These are phyloP conservation scores for Eremobia ochroleuca DNA, from an alignment of 2,888 invertebrate species.

Conservation along the genomic window DNA sequence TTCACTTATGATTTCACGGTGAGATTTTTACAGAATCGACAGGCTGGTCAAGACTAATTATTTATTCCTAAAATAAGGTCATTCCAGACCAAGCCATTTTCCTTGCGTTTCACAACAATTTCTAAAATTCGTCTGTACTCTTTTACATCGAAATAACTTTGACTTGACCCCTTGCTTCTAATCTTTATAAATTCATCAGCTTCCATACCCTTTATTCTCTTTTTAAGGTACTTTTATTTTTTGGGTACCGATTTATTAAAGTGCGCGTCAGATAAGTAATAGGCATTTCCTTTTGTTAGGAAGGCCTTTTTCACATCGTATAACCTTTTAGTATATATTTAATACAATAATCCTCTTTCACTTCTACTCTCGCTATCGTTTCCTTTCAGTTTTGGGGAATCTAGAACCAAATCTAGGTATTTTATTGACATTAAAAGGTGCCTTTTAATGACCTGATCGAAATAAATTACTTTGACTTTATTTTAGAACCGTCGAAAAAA, in stretches of 20 bases:
- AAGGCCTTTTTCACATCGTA: background rate
- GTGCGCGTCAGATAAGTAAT: background rate
- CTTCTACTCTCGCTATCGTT: background rate
- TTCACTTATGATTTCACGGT: no score
- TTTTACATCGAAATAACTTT: background rate
- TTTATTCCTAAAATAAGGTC: background rate
- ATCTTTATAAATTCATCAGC: background rate
- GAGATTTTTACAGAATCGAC: no score
- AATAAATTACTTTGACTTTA: background rate
- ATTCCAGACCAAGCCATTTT: background rate
- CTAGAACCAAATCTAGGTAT: background rate
- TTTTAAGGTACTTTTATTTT: background rate
- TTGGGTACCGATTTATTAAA: background rate
- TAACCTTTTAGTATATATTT: constrained; percentile 28
- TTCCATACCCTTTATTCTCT: background rate
- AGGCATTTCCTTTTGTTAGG: constrained; percentile 7
- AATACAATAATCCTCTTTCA: constrained; percentile 15
- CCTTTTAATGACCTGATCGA: background rate
- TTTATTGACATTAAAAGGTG: background rate
- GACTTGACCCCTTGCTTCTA: background rate
- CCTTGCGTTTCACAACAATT: background rate
- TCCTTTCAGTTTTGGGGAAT: background rate
- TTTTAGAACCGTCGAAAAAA: background rate
- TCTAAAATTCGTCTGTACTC: background rate
- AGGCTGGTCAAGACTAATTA: background rate